Conservation (phyloP, 92 coral and sea anemone species). For the Parazoanthus swiftii region DNA sequence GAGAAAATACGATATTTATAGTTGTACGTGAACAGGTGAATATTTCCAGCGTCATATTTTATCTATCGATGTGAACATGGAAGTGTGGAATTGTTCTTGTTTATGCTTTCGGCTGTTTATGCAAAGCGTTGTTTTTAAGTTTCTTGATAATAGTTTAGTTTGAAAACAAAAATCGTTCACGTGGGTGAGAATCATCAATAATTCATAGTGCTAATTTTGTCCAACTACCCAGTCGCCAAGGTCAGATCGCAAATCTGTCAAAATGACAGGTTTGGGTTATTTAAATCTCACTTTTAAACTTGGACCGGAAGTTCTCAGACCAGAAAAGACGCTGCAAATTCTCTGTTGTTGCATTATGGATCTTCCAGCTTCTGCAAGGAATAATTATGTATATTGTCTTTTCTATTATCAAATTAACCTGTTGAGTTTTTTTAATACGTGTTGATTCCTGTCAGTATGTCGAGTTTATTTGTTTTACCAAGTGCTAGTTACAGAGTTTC, state of each 20-base stretch:
- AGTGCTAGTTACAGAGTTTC: too few relatives aligned
- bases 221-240: neutral
- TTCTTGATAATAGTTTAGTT: constrained; percentile 11
- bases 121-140: constrained; percentile 11
- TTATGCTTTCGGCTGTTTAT: neutral
- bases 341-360: too few relatives aligned
- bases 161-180: constrained; percentile 21
- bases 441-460: too few relatives aligned
- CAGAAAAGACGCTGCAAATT: too few relatives aligned
- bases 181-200: constrained; percentile 15
- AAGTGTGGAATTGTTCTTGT: neutral
- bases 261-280: neutral
- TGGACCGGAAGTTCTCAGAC: too few relatives aligned
- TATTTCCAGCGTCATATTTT: neutral
- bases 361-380: too few relatives aligned
- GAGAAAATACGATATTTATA: neutral
- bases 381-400: too few relatives aligned
- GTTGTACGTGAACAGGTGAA: neutral
- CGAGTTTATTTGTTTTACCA: too few relatives aligned
- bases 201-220: constrained; percentile 12
- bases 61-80: neutral
- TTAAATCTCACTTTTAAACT: neutral
- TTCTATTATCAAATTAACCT: too few relatives aligned
- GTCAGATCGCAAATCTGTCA: neutral
- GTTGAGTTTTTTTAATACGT: too few relatives aligned